Evolutionary conservation across 2,797 vertebrate species (phyloP).

Genomic region (Helarctos malayanus): DNA sequence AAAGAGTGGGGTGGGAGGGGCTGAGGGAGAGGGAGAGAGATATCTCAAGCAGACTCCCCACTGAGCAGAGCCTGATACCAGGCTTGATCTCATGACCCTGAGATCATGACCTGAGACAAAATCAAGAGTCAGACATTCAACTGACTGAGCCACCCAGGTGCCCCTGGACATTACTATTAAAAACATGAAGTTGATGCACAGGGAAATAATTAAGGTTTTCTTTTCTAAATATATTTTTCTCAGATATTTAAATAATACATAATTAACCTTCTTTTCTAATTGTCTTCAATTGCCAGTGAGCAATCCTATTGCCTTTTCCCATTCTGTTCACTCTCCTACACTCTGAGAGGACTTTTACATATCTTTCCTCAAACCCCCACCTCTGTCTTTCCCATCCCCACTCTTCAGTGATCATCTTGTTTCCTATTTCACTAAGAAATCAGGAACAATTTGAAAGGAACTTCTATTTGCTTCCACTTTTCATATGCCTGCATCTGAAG

Average conservation of each 20-base stretch:
- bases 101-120: neutral
- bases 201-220: neutral
- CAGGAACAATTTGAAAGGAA: neutral
- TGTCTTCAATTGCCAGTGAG: neutral
- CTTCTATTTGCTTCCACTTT: neutral
- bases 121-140: neutral
- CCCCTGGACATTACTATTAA: neutral
- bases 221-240: neutral
- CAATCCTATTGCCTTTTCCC: neutral
- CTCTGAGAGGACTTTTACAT: neutral
- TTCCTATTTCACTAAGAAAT: neutral
- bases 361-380: neutral
- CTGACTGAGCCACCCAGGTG: neutral
- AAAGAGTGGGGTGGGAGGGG: neutral
- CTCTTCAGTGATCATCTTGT: neutral
- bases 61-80: neutral
- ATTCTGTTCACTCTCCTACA: neutral
- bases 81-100: neutral
- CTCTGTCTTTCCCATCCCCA: neutral
- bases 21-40: neutral
- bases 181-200: neutral
- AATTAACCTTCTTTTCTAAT: constrained; percentile 3
- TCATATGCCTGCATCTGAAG: neutral
- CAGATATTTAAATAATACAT: neutral
- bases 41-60: neutral